Conservation (phyloP, 2,888 invertebrate genomes). For the Agriotes lineatus region DNA sequence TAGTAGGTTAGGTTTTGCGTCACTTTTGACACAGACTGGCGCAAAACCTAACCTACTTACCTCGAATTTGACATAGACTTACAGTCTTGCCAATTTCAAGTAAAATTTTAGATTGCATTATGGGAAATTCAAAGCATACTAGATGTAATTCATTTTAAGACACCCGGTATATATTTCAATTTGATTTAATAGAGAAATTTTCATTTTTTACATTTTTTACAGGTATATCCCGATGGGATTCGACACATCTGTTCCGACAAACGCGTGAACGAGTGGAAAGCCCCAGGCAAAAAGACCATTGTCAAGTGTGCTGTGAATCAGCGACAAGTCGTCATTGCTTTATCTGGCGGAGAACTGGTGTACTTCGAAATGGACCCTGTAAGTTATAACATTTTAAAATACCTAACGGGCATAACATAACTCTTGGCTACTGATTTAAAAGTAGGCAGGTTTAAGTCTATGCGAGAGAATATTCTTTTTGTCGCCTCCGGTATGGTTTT, state of each 20-base stretch:
- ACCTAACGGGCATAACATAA: conserved; percentile 41
- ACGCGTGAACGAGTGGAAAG: conserved; percentile 99
- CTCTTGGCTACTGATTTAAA: conserved; percentile 38
- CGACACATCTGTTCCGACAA: conserved; percentile 98
- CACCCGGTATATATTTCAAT: too few species aligned
- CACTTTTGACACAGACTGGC: too few species aligned
- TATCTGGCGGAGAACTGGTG: conserved; percentile 97
- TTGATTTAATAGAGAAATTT: too few species aligned
- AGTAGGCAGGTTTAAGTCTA: conserved; percentile 49
- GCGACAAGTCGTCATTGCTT: conserved; percentile 96
- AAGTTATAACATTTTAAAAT: conserved; percentile 64
- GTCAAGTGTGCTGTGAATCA: conserved; percentile 99
- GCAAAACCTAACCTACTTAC: too few species aligned
- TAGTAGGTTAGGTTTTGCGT: too few species aligned
- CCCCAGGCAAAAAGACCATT: conserved; percentile 96
- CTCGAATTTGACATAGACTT: too few species aligned
- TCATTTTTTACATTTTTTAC: too few species aligned
- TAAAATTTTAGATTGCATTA: too few species aligned
- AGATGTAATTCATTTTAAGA: too few species aligned
- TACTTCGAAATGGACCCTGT: conserved; percentile 99
- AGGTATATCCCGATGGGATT: conserved; percentile 98
- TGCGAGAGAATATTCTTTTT: conserved; percentile 61
- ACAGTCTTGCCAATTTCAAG: too few species aligned
- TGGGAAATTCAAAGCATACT: too few species aligned
- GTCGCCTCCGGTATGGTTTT: conserved; percentile 63